Conservation (phyloP, 2,888 invertebrate species). For the Drosophila diplacantha region DNA sequence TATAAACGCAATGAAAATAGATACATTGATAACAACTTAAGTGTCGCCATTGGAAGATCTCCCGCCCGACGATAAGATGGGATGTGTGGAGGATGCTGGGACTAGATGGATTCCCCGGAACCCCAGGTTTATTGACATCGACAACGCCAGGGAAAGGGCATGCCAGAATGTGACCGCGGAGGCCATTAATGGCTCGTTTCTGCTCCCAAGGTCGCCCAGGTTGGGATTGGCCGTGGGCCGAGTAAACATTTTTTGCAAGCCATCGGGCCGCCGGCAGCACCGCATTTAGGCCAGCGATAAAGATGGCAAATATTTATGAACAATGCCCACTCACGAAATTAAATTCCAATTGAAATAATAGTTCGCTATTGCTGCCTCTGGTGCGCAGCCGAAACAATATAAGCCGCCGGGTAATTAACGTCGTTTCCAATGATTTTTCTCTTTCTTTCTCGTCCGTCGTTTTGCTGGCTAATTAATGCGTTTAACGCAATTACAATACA, state of each 20-base stretch:
- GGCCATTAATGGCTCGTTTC: conserved; percentile 31
- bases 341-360: conserved; percentile 59
- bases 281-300: conserved; percentile 27
- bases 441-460: conserved; percentile 43
- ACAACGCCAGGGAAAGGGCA: conserved; percentile 34
- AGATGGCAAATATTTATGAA: conserved; percentile 32
- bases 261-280: conserved; percentile 13
- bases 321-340: conserved; percentile 35
- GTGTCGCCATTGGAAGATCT: conserved; percentile 42
- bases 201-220: conserved; percentile 30
- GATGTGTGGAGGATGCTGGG: conserved; percentile 34
- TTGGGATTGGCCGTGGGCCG: conserved; percentile 21
- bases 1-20: conserved; percentile 65
- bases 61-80: conserved; percentile 18
- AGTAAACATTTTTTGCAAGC: conserved; percentile 20
- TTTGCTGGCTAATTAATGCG: conserved; percentile 52
- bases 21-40: conserved; percentile 66
- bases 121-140: conserved; percentile 61
- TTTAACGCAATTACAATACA: conserved; percentile 46
- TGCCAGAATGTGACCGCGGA: conserved; percentile 37
- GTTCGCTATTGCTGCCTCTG: conserved; percentile 24
- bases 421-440: conserved; percentile 53
- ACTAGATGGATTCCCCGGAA: conserved; percentile 53
- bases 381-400: conserved; percentile 30
- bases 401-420: conserved; percentile 51